Conservation (phyloP, 2,888 invertebrate species). For the Dicyrtomina minuta region DNA sequence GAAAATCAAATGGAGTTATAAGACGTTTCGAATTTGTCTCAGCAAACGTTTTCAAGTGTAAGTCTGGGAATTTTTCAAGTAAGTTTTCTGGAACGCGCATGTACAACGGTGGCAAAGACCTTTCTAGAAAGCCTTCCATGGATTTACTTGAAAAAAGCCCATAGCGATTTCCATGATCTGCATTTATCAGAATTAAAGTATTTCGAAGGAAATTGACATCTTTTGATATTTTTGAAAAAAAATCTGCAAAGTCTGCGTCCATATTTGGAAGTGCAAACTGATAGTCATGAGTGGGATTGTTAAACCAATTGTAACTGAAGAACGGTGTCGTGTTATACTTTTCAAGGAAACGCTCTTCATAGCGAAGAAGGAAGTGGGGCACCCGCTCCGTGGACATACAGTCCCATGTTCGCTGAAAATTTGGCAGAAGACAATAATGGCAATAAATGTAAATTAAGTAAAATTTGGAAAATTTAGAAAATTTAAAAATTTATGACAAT, state of each 20-base stretch:
- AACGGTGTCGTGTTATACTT: constrained; percentile 62
- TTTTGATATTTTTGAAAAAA: constrained; percentile 59
- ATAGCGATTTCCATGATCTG: constrained; percentile 77
- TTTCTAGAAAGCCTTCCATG: constrained; percentile 71
- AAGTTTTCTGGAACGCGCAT: constrained; percentile 68
- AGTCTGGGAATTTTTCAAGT: constrained; percentile 60
- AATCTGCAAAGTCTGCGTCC: constrained; percentile 64
- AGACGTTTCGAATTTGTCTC: constrained; percentile 66
- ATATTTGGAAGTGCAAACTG: constrained; percentile 68
- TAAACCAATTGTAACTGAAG: constrained; percentile 78
- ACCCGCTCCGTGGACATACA: constrained; percentile 26
- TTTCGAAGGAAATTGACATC: constrained; percentile 63
- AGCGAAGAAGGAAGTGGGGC: constrained; percentile 67
- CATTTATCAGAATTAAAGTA: constrained; percentile 68
- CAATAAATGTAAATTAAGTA: too few relatives aligned
- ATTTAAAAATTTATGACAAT: not conserved
- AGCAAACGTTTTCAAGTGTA: constrained; percentile 62
- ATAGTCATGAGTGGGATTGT: constrained; percentile 72
- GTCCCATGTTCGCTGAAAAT: constrained; percentile 1
- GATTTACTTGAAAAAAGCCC: constrained; percentile 68
- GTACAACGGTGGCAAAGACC: constrained; percentile 69
- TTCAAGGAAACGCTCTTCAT: constrained; percentile 67
- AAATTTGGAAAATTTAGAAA: too few relatives aligned
- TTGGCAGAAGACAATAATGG: too few relatives aligned
- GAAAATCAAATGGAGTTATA: constrained; percentile 74